Base-by-base conservation (phyloP, 2,113 vertebrate species). In the Megalops atlanticus region DNA sequence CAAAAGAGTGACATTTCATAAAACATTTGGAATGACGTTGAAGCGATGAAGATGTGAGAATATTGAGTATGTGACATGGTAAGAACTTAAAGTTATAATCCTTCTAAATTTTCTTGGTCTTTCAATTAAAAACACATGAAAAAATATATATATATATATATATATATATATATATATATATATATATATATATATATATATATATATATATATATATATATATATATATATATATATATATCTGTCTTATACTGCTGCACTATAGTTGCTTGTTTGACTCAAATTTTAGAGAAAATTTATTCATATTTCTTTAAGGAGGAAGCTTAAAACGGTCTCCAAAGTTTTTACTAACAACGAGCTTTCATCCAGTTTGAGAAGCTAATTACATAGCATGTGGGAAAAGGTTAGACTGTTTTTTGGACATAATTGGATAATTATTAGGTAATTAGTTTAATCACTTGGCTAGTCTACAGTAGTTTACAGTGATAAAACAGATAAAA, bases 361-460 rank as follows among this genome's bases (percentile, higher is more conserved):
- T 64, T 31, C 58, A 64, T 64, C 58, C 58, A 31, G 24, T 64
- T n/a, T 27, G 58, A 64, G 24, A 64, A 31, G 58, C n/a, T 64
- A 64, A 64, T 64, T 64, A 64, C 58, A 64, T n/a, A 64, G 16
- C 16, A 11, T 27, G 4, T 64, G 24, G 24, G 31, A 64, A 64
- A 8, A 10, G 58, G 58, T 58, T 18, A 58, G 52, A 58, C 31
- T 64, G 58, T 27, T 31, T n/a, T 36, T 45, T 43, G 76, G 24
- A 18, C 35, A 49, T 76, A 75, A 31, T 36, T 40, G 43, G 54
- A 47, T 80, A 74, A 82, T 73, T 76, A 77, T 31, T 24, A n/a
- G n/a, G n/a, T n/a, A 3, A 33, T 16, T 35, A 54, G 16, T 24
- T 71, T 79, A 80, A 84, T 78, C 39, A 74, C 77, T 77, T 76